Evolutionary conservation across 2,888 invertebrate genomes (phyloP).

Genomic region (Parnassius smintheus): DNA sequence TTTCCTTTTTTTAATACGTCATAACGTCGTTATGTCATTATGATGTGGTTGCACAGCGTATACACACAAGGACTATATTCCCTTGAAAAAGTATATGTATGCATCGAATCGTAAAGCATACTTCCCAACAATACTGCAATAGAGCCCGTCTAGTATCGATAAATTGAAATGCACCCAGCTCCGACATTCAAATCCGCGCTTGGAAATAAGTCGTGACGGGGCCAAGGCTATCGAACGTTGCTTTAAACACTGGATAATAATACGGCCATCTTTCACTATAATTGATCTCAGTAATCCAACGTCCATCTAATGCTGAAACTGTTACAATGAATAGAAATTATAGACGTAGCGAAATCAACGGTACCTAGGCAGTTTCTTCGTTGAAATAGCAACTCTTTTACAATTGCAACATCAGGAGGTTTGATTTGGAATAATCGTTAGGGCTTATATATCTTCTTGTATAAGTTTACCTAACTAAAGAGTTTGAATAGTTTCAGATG

Average conservation of each 20-base stretch:
- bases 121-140: slow-evolving; percentile 2
- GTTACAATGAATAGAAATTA: background rate
- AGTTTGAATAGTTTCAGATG: no score
- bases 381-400: no score
- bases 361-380: no score
- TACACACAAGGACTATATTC: no score
- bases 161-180: slow-evolving; percentile 17
- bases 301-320: background rate
- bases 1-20: no score
- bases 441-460: no score
- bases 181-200: slow-evolving; percentile 23
- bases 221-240: slow-evolving; percentile 11
- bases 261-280: slow-evolving; percentile 15
- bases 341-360: background rate
- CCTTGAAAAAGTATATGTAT: background rate
- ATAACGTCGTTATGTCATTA: no score
- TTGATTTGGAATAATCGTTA: no score
- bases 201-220: slow-evolving; percentile 25
- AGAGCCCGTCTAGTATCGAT: slow-evolving; percentile 6
- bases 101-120: slow-evolving; percentile 11
- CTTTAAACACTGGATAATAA: slow-evolving; percentile 4
- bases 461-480: no score
- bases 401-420: no score
- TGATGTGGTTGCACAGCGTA: no score
- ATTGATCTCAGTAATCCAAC: slow-evolving; percentile 14